Evolutionary conservation across 2,113 vertebrate species (phyloP).

Genomic region (Mormyrus lacerda): DNA sequence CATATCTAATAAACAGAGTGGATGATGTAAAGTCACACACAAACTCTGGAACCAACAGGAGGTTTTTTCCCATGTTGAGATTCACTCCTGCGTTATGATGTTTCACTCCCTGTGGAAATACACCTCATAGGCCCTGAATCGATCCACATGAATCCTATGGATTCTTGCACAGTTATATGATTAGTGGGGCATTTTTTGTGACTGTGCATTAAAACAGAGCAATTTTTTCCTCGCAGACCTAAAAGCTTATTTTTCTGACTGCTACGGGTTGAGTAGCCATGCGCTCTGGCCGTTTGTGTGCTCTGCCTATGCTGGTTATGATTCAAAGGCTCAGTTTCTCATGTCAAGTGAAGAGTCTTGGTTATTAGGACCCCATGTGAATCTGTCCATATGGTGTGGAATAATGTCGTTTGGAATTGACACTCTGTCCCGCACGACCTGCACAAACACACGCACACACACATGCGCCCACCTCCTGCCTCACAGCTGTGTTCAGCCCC

Average conservation of each 20-base stretch:
- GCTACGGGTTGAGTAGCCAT: neutral
- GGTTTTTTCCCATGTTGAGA: neutral
- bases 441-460: neutral
- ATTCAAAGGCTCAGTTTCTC: conserved; percentile 22
- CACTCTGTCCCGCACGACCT: neutral
- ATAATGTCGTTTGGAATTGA: conserved; percentile 19
- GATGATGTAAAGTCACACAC: neutral
- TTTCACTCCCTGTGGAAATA: neutral
- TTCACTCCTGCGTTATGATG: neutral
- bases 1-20: neutral
- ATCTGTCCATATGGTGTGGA: neutral
- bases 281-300: neutral
- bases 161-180: neutral
- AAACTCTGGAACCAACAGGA: neutral
- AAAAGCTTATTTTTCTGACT: neutral
- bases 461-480: neutral
- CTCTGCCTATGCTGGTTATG: conserved; percentile 22
- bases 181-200: neutral
- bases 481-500: neutral
- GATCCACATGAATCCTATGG: neutral
- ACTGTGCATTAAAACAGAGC: neutral
- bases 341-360: conserved; percentile 29
- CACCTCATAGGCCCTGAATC: neutral
- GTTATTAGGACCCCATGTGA: conserved; percentile 15
- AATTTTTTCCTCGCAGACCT: neutral